Evolutionary conservation across 1,140 invertebrate species (phyloP).

Genomic region (Phthorimaea operculella): DNA sequence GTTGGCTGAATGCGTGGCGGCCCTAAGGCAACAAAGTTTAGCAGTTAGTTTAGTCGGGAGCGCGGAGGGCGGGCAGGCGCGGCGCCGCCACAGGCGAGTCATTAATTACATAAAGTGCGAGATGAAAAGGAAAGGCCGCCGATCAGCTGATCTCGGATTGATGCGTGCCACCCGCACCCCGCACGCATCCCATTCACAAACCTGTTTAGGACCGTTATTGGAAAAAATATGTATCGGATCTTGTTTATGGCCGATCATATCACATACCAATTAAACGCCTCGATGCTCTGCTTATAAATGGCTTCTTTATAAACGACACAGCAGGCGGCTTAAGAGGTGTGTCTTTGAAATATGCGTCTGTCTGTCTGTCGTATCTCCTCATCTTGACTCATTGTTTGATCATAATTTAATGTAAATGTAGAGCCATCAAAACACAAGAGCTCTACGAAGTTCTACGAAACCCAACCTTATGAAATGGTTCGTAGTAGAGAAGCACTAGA

Average conservation of each 20-base stretch:
- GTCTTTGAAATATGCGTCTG: no score
- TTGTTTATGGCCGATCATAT: conserved; percentile 27
- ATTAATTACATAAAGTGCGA: conserved; percentile 55
- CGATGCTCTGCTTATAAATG: not conserved
- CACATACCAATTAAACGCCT: conserved; percentile 22
- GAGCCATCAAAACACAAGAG: no score
- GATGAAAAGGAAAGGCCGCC: conserved; percentile 49
- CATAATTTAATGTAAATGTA: no score
- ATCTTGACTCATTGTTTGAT: no score
- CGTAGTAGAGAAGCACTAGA: no score
- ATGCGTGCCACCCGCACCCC: conserved; percentile 26
- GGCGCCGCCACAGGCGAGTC: conserved; percentile 33
- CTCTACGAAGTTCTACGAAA: no score
- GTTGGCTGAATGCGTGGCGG: conserved; percentile 17
- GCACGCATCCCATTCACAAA: conserved; percentile 25
- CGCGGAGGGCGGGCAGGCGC: conserved; percentile 2
- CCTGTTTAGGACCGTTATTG: conserved; percentile 39
- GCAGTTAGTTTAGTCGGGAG: conserved; percentile 15
- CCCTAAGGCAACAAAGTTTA: conserved; percentile 12
- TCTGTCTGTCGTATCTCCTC: no score
- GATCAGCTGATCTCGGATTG: conserved; percentile 56
- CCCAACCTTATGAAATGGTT: no score
- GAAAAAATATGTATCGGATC: conserved; percentile 19
- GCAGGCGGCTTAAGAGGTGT: not conserved
- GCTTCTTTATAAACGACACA: not conserved